These are phyloP conservation scores for Cheilosia scutellata DNA, from an alignment of 2,888 invertebrate species.

Conservation along the genomic window DNA sequence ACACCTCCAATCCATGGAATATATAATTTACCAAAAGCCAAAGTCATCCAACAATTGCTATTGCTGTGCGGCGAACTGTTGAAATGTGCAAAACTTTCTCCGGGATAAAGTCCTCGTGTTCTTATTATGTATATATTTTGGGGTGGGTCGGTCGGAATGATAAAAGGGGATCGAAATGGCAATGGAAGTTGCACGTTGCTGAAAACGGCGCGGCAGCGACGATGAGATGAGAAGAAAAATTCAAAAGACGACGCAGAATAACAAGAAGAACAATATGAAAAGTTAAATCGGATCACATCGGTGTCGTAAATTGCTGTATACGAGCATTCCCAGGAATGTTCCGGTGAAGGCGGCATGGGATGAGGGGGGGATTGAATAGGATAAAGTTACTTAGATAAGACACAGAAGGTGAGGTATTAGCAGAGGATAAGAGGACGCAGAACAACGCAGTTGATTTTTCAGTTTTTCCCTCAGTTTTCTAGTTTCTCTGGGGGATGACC, in stretches of 20 bases:
- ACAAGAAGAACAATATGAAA: conserved; percentile 75
- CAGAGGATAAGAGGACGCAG: conserved; percentile 40
- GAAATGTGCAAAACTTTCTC: conserved; percentile 73
- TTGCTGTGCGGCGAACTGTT: conserved; percentile 73
- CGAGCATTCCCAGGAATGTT: conserved; percentile 61
- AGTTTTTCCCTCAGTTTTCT: conserved; percentile 31
- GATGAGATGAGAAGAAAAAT: conserved; percentile 56
- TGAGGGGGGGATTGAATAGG: conserved; percentile 45
- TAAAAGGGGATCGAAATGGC: conserved; percentile 41
- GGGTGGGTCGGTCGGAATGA: conserved; percentile 33
- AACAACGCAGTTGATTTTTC: conserved; percentile 49
- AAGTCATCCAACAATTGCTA: conserved; percentile 72
- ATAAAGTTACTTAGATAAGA: conserved; percentile 70
- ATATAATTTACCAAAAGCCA: conserved; percentile 66
- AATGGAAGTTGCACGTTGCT: conserved; percentile 59
- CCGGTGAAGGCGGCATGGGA: neutral
- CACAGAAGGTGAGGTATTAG: conserved; percentile 67
- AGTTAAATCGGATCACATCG: conserved; percentile 76
- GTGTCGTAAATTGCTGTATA: conserved; percentile 70
- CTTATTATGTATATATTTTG: conserved; percentile 63
- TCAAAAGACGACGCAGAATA: conserved; percentile 70
- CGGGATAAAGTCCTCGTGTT: conserved; percentile 62
- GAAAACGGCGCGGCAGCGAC: conserved; percentile 31
- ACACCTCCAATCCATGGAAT: conserved; percentile 71
- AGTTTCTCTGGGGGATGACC: conserved; percentile 64